Conservation (phyloP, 1,140 invertebrate genomes). For the Drosophila mauritiana region DNA sequence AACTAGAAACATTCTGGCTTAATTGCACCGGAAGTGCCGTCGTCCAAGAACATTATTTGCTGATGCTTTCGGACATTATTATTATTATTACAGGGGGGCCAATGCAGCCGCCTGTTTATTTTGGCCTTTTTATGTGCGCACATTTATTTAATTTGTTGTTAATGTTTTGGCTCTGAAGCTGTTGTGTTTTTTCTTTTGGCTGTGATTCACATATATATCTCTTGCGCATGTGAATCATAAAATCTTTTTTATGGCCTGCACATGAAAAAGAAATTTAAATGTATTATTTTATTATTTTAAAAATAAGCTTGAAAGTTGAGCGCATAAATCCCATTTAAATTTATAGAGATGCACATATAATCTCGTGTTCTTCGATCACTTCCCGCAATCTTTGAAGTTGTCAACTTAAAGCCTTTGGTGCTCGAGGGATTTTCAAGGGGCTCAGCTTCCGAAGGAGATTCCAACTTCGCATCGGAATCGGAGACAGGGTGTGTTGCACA, state of each 20-base stretch:
- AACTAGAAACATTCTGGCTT: conserved; percentile 46
- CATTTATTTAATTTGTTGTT: conserved; percentile 65
- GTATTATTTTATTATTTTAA: too few relatives aligned
- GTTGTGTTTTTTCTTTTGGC: conserved; percentile 33
- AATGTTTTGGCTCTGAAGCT: conserved; percentile 36
- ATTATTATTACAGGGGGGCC: conserved; percentile 22
- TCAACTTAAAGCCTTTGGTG: conserved; percentile 49
- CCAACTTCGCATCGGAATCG: conserved; percentile 8
- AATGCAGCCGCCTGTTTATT: conserved; percentile 46
- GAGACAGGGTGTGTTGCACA: conserved; percentile 67
- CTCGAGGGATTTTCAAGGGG: conserved; percentile 29
- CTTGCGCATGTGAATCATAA: conserved; percentile 54
- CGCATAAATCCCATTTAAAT: too few relatives aligned
- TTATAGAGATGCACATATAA: too few relatives aligned
- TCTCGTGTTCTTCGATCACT: conserved; percentile 26
- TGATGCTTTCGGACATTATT: conserved; percentile 31
- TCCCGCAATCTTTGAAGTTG: conserved; percentile 49
- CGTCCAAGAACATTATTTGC: conserved; percentile 54
- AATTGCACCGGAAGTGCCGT: conserved; percentile 77
- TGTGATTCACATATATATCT: conserved; percentile 56
- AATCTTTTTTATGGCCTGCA: not conserved
- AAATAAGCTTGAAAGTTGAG: too few relatives aligned
- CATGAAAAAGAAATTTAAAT: not conserved
- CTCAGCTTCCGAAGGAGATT: conserved; percentile 4
- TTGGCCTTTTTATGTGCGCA: conserved; percentile 38